phyloP scores from a whole-genome alignment of 1,140 invertebrate species.

The Pentalonia nigronervosa region DNA sequence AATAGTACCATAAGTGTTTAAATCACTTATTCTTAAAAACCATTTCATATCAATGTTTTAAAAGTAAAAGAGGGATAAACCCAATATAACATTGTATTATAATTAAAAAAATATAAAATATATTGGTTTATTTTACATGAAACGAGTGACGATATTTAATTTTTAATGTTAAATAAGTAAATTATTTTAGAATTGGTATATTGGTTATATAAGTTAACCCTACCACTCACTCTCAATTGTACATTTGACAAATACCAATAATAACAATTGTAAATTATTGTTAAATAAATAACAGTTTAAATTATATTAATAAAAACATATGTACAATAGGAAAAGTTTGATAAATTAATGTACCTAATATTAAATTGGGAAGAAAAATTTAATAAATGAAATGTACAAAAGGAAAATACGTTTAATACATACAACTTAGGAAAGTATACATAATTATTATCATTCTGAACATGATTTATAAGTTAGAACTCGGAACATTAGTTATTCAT shows the following conservation, averaged over 20 bases:
- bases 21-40: background rate
- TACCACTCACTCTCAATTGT: background rate
- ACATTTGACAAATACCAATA: background rate
- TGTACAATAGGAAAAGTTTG: constrained; percentile 49
- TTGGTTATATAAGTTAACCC: background rate
- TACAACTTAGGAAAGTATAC: constrained; percentile 7
- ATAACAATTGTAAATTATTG: constrained; percentile 30
- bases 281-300: constrained; percentile 44
- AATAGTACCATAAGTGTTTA: background rate
- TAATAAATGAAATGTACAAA: constrained; percentile 46
- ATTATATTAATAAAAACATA: constrained; percentile 42
- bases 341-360: constrained; percentile 38
- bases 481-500: background rate
- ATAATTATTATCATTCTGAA: constrained; percentile 36
- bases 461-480: constrained; percentile 6
- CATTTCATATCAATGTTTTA: background rate
- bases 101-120: constrained; percentile 8
- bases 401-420: constrained; percentile 37
- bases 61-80: background rate
- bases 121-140: background rate
- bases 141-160: background rate
- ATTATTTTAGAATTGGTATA: background rate
- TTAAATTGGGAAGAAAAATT: too few species aligned
- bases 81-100: background rate
- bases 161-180: background rate